Percentiles rank a stretch among this genome's conserved stretches.
Evolutionary conservation across 92 coral and sea anemone species (phyloP).

Genomic region (Parazoanthus darwini): DNA sequence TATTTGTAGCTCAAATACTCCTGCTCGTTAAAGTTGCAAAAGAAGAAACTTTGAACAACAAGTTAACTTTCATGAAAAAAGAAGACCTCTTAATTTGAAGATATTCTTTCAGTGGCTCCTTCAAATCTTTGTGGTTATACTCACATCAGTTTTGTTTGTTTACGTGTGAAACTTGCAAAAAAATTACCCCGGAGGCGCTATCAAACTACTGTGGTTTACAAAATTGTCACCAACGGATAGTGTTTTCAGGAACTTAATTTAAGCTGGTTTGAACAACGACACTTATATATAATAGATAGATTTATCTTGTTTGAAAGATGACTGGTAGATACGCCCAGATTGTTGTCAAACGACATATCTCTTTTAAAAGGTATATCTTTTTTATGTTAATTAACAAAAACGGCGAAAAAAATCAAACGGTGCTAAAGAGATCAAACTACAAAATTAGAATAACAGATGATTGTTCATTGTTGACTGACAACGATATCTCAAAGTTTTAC

Average conservation of each 20-base stretch:
- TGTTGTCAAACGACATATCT: neutral
- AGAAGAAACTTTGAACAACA: too few species aligned
- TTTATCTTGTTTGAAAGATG: neutral
- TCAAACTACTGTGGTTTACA: neutral
- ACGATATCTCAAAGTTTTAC: neutral
- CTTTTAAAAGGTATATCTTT: neutral
- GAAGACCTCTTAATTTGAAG: too few species aligned
- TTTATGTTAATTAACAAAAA: too few species aligned
- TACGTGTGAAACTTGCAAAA: neutral
- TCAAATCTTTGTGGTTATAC: neutral
- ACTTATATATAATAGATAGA: too few species aligned
- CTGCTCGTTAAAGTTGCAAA: too few species aligned
- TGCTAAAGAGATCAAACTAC: neutral
- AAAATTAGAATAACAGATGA: neutral
- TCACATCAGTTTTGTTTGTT: neutral
- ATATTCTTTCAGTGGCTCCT: neutral
- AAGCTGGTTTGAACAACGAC: neutral
- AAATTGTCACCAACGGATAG: neutral
- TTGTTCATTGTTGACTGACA: neutral
- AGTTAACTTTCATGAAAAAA: too few species aligned
- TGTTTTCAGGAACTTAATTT: neutral
- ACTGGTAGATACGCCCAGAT: neutral
- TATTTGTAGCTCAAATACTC: too few species aligned
- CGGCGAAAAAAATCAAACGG: too few species aligned
- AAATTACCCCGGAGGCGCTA: neutral